Base-by-base conservation (phyloP, 2,888 invertebrate genomes). In the Chouioia cunea region DNA sequence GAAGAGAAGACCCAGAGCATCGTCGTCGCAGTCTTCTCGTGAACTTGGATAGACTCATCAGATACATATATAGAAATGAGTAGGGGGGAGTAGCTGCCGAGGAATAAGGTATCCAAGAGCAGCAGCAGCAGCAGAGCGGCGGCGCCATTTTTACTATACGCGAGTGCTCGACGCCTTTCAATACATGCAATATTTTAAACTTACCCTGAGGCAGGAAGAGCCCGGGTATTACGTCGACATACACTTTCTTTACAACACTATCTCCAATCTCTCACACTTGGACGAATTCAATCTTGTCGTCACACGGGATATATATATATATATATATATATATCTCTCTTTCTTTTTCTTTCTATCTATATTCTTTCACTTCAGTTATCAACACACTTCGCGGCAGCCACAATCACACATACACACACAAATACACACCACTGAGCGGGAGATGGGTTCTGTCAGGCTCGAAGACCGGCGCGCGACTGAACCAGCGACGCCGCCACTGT, bases 391-490 rank as follows among this genome's bases (percentile, higher is more conserved):
- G 6, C 3, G 18, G 36, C n/a, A 6, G 36, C 16, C 16, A 36
- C 16, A 10, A 1, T 27, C 48, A 22, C 20, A 14, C 46, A 36
- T 78, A 75, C 75, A 71, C 74, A 74, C 77, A 80, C 77, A 77
- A 77, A 75, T 79, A 79, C 80, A 80, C 82, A 80, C 79, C 80
- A 12, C 36, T 53, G 10, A 36, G 12, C 6, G 36, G 12, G 36
- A 36, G 36, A 36, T 36, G 36, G 36, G 36, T 12, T 36, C 36
- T 36, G 36, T 8, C 36, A 12, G 36, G 10, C 36, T 36, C 81
- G 36, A 36, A 12, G 79, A 81, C 84, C 84, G 83, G 85, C 83
- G 84, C 82, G 83, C 84, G 81, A 85, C 83, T 82, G 79, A 81
- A 46, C n/a, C 58, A 8, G 36, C 58, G 44, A 44, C 18, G 57